phyloP scores from a whole-genome alignment of 2,113 vertebrate species.

The Peromyscus maniculatus region DNA sequence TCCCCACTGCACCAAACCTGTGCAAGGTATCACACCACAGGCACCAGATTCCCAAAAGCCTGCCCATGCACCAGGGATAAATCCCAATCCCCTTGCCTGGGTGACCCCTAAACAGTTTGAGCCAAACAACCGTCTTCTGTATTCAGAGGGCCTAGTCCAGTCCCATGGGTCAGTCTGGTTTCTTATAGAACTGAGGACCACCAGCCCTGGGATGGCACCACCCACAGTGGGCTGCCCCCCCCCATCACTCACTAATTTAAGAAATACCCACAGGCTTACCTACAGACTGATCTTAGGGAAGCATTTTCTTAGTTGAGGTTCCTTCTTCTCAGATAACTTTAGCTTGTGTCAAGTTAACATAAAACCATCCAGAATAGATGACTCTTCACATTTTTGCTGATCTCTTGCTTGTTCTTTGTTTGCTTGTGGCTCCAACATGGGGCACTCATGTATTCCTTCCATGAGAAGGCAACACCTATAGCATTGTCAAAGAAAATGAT shows the following conservation, averaged over 20 bases:
- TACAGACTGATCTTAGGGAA: not conserved
- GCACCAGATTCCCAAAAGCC: too few species aligned
- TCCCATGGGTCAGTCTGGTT: not conserved
- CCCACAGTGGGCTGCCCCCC: not conserved
- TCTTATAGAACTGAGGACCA: not conserved
- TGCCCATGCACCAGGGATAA: too few species aligned
- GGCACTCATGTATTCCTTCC: not conserved
- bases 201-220: not conserved
- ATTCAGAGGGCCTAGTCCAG: too few species aligned
- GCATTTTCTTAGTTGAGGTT: not conserved
- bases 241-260: not conserved
- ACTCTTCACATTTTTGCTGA: not conserved
- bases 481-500: not conserved
- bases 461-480: not conserved
- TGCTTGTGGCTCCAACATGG: too few species aligned
- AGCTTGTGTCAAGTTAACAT: not conserved
- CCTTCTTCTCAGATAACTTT: not conserved
- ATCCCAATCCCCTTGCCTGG: too few species aligned
- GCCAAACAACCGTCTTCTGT: too few species aligned
- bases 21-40: too few species aligned
- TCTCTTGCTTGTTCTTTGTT: not conserved
- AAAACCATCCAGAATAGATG: not conserved
- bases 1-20: too few species aligned
- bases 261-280: not conserved
- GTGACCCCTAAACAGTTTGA: too few species aligned